These are phyloP conservation scores for Neoitamus cyanurus DNA, from an alignment of 2,888 invertebrate genomes.

Conservation along the genomic window DNA sequence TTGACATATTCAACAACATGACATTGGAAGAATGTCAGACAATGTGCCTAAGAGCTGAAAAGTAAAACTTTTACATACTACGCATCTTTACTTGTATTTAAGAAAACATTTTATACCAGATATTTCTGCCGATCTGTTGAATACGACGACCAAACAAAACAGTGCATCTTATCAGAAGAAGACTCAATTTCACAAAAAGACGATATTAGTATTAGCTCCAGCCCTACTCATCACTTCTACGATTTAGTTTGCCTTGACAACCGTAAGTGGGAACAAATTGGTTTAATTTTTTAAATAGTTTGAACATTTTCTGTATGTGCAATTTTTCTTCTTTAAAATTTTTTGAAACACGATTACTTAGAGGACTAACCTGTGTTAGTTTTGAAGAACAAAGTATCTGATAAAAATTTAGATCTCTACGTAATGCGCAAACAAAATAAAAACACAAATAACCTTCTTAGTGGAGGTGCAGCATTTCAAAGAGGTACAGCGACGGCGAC, in stretches of 20 bases:
- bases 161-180: slow-evolving; percentile 91
- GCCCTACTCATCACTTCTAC: slow-evolving; percentile 87
- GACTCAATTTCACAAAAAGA: slow-evolving; percentile 91
- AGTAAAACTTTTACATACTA: slow-evolving; percentile 68
- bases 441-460: background rate
- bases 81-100: background rate
- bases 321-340: background rate
- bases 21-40: slow-evolving; percentile 89
- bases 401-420: background rate
- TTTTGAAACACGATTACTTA: background rate
- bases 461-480: background rate
- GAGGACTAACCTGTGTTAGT: background rate
- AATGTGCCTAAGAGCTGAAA: slow-evolving; percentile 87
- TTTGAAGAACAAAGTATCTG: background rate
- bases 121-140: slow-evolving; percentile 90
- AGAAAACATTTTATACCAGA: slow-evolving; percentile 63
- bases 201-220: slow-evolving; percentile 85
- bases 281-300: background rate
- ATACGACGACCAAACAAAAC: slow-evolving; percentile 86
- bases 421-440: background rate
- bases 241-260: slow-evolving; percentile 90
- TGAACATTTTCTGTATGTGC: too few relatives aligned
- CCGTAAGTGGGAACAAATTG: slow-evolving; percentile 74
- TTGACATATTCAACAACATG: slow-evolving; percentile 86
- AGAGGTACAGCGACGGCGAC: background rate